A percentile compares a stretch with the other conserved stretches of the same genome.
Evolutionary conservation across 2,888 invertebrate species (phyloP).

Genomic region (Torymus texanus): DNA sequence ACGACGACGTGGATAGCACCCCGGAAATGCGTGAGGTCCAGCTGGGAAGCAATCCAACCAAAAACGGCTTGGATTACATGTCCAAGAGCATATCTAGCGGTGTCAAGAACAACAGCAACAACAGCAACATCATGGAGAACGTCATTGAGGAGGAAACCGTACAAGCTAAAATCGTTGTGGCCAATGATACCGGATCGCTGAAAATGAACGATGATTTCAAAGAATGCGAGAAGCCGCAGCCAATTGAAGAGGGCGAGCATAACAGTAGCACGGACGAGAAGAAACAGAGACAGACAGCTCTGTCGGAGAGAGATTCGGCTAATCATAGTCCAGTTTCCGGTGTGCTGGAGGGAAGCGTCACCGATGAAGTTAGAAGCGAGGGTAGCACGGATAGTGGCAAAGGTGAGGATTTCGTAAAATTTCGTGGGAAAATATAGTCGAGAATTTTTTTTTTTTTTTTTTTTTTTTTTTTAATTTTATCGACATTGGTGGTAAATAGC

Average conservation of each 20-base stretch:
- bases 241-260: slow-evolving; percentile 13
- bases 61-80: slow-evolving; percentile 63
- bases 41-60: slow-evolving; percentile 66
- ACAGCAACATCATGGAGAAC: slow-evolving; percentile 49
- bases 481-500: no score
- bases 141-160: slow-evolving; percentile 53
- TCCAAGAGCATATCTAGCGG: slow-evolving; percentile 57
- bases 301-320: slow-evolving; percentile 81
- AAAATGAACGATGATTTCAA: slow-evolving; percentile 21
- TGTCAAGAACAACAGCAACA: slow-evolving; percentile 44
- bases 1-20: slow-evolving; percentile 61
- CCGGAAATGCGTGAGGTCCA: slow-evolving; percentile 60
- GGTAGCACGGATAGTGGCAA: slow-evolving; percentile 91
- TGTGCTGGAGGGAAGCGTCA: slow-evolving; percentile 77
- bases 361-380: slow-evolving; percentile 75
- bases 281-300: slow-evolving; percentile 67
- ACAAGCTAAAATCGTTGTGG: slow-evolving; percentile 33
- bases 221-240: slow-evolving; percentile 60
- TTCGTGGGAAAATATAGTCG: no score
- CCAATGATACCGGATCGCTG: slow-evolving; percentile 33
- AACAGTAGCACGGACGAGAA: slow-evolving; percentile 27
- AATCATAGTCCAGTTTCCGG: slow-evolving; percentile 87
- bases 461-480: no score
- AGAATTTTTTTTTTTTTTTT: no score
- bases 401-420: slow-evolving; percentile 75